Conservation (phyloP, 2,888 invertebrate genomes). For the Hoplodrina blanda region DNA sequence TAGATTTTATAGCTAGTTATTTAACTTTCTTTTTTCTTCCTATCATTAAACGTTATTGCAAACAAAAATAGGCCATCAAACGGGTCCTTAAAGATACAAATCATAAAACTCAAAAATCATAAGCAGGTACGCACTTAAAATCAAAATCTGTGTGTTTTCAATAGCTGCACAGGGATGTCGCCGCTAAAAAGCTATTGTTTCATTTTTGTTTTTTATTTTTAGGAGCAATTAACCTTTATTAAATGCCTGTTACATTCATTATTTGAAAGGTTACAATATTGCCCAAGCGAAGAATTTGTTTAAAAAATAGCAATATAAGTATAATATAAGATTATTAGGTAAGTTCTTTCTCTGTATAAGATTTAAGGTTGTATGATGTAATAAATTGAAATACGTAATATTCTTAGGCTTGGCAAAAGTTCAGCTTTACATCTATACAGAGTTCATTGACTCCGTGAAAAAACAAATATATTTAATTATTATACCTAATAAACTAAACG, state of each 20-base stretch:
- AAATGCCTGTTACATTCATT: background rate
- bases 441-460: conserved; percentile 25
- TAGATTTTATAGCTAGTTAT: too few species aligned
- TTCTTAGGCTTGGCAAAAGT: conserved; percentile 17
- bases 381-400: conserved; percentile 18
- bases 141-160: conserved; percentile 43
- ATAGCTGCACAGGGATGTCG: conserved; percentile 35
- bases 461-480: background rate
- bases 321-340: too few species aligned
- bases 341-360: background rate
- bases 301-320: background rate
- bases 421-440: conserved; percentile 3
- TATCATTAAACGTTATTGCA: background rate
- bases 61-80: background rate
- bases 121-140: conserved; percentile 7
- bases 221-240: conserved; percentile 7
- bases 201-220: conserved; percentile 23
- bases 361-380: conserved; percentile 13
- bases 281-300: background rate
- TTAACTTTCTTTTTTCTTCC: background rate
- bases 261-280: background rate
- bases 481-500: background rate
- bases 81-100: background rate
- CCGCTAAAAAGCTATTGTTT: conserved; percentile 33
- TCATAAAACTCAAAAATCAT: background rate